Evolutionary conservation across 2,113 vertebrate species (phyloP).

Genomic region (Myrmophylax atrothorax): DNA sequence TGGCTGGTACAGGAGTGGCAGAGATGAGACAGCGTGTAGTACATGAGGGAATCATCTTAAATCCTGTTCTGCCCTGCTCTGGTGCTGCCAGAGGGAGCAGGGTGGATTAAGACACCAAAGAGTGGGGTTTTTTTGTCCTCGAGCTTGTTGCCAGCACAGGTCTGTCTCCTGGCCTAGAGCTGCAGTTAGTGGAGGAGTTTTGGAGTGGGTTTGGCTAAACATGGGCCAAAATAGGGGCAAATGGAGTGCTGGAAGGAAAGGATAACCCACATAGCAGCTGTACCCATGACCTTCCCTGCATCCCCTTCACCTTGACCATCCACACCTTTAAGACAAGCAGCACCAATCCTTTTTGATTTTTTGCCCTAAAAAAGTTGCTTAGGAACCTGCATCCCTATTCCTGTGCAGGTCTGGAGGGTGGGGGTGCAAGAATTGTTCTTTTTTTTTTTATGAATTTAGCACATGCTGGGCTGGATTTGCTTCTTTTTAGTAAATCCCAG

Average conservation of each 20-base stretch:
- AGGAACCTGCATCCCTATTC: no score
- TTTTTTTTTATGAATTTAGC: no score
- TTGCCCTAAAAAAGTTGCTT: no score
- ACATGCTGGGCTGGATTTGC: no score
- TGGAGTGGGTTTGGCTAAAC: not conserved
- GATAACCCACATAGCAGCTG: not conserved
- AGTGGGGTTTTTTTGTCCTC: fast-evolving
- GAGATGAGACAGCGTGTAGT: not conserved
- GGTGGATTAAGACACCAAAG: not conserved
- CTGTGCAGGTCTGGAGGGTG: no score
- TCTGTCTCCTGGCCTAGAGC: not conserved
- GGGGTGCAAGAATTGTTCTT: no score
- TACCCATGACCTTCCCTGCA: fast-evolving
- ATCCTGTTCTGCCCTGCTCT: not conserved
- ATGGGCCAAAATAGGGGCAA: not conserved
- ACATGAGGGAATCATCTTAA: not conserved
- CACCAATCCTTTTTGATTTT: no score
- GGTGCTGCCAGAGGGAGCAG: not conserved
- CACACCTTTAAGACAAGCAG: not conserved
- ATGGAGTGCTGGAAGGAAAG: not conserved
- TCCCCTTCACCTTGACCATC: not conserved
- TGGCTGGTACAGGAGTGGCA: not conserved
- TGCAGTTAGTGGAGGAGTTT: not conserved
- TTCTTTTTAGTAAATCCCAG: no score
- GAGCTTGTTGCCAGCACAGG: not conserved